Base-by-base conservation (phyloP, 2,888 invertebrate genomes). In the Troglohyphantes excavatus region DNA sequence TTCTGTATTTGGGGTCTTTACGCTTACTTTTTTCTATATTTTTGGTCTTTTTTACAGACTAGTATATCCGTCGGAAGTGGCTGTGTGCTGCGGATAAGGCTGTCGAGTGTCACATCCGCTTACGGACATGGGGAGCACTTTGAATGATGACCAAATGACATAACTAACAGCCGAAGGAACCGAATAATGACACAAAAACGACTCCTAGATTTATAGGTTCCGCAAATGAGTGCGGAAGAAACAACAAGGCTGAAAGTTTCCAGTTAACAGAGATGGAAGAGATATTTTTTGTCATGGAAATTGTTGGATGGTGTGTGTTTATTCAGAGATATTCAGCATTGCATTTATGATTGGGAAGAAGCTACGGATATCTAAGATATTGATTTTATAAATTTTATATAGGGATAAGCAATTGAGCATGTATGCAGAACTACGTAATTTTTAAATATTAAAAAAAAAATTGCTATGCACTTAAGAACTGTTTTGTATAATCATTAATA, bases 71-170 rank as follows among this genome's bases (percentile, higher is more conserved):
- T 43, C 86, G 86, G 86, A 86, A 86, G 86, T 86, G 86, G 86
- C 76, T 86, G 61, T 86, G 78, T 86, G 86, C 86, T 61, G 33
- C 78, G 86, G 86, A 86, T 86, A 78, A 78, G 86, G 29, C 70
- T 78, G 86, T 86, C 78, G 86, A 86, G 86, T 86, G 86, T 86
- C 70, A 86, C 86, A 70, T 86, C 86, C 86, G 86, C 76, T 78
- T 68, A 70, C 70, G 39, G 78, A 70, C 68, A 70, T 65, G 67
- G 59, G 67, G 84, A 75, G 59, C 76, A 76, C 76, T 67, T 76
- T 85, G 86, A 86, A 86, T 86, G 86, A 86, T 86, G 86, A 86
- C 84, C 84, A 67, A 84, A 84, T 84, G 84, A 84, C 84, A 84
- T 84, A 84, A 84, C 84, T 84, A 84, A 84, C 84, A 75, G 75